Conservation (phyloP, 2,797 vertebrate species). For the Sebastes variabilis region DNA sequence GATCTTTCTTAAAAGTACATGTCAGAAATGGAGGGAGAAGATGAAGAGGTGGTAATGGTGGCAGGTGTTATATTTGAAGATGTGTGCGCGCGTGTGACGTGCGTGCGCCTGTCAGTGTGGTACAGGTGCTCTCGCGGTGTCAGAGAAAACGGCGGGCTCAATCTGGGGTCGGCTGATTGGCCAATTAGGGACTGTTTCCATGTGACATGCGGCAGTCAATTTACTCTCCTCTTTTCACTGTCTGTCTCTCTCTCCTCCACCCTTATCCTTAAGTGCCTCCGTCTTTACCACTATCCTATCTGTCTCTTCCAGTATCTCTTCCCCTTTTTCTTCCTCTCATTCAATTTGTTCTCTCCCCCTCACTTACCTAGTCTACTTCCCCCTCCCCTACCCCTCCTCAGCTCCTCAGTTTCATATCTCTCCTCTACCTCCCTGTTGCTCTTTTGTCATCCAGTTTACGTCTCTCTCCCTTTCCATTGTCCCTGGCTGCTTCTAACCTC, state of each 20-base stretch:
- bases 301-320: constrained; percentile 61
- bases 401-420: constrained; percentile 13
- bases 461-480: constrained; percentile 10
- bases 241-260: constrained; percentile 51
- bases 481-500: not conserved
- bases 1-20: constrained; percentile 60
- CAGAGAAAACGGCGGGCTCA: constrained; percentile 69
- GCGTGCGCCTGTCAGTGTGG: constrained; percentile 41
- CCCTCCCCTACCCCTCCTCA: not conserved
- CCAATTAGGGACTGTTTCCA: constrained; percentile 81
- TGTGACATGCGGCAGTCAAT: constrained; percentile 78
- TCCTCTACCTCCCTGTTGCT: constrained; percentile 1
- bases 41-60: constrained; percentile 73
- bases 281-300: constrained; percentile 58
- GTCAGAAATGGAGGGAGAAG: constrained; percentile 64
- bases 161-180: constrained; percentile 77
- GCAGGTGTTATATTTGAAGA: constrained; percentile 66
- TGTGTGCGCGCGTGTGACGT: constrained; percentile 18
- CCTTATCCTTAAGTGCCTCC: constrained; percentile 67
- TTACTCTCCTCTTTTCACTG: constrained; percentile 61
- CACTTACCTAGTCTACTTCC: constrained; percentile 35
- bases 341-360: constrained; percentile 59
- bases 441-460: constrained; percentile 15
- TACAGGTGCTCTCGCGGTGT: constrained; percentile 65
- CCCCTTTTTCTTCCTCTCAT: constrained; percentile 54